Conservation (phyloP, 2,888 invertebrate species). For the Meiosimyza decipiens region DNA sequence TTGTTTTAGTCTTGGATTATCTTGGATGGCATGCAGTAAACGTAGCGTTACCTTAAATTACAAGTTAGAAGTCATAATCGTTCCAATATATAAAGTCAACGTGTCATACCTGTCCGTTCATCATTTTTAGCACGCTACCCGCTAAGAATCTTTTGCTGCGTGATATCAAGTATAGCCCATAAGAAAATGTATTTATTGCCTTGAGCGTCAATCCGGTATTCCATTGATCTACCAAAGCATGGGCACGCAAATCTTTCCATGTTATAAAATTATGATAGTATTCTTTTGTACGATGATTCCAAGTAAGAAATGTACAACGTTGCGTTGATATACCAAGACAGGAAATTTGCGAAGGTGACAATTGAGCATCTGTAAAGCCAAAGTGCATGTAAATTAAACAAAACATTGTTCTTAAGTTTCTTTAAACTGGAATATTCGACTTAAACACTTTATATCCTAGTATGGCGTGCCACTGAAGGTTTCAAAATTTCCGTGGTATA, state of each 20-base stretch:
- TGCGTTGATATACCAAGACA: constrained; percentile 88
- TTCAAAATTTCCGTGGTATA: too few species aligned
- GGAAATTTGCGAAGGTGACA: constrained; percentile 75
- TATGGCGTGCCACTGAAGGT: too few species aligned
- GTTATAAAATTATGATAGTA: constrained; percentile 88
- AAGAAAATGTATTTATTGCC: constrained; percentile 67
- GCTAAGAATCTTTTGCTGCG: constrained; percentile 84
- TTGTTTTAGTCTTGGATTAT: constrained; percentile 75
- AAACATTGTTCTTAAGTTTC: too few species aligned
- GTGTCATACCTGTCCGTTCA: constrained; percentile 80
- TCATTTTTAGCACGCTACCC: constrained; percentile 85
- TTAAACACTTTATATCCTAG: too few species aligned
- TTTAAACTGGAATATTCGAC: too few species aligned
- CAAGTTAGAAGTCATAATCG: constrained; percentile 34
- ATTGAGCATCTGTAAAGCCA: constrained; percentile 72
- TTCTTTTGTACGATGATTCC: constrained; percentile 80
- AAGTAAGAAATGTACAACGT: constrained; percentile 83
- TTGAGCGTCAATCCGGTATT: constrained; percentile 80
- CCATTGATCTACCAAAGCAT: constrained; percentile 79
- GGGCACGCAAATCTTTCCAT: constrained; percentile 89
- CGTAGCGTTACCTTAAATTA: constrained; percentile 77
- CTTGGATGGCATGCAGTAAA: constrained; percentile 81
- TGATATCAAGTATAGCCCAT: constrained; percentile 79
- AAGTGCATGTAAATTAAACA: neutral
- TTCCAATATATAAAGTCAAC: constrained; percentile 3